Evolutionary conservation across 2,113 vertebrate species (phyloP), one percentile per base, ranked within the genome.

Genomic region (Clarias gariepinus): DNA sequence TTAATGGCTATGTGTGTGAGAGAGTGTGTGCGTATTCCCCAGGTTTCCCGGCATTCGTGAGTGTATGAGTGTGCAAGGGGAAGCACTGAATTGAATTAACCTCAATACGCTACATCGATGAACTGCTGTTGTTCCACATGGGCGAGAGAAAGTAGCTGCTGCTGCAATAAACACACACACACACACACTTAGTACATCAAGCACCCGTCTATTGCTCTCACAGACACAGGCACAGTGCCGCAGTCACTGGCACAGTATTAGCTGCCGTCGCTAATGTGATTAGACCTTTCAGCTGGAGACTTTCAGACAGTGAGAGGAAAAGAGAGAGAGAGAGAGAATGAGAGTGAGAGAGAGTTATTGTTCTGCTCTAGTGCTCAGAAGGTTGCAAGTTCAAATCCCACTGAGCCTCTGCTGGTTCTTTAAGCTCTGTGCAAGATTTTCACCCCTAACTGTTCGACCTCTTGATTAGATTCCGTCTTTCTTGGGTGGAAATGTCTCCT

Each of bases 31-130:
- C 36, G 81, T 89, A 21, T 58, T 71, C 66, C 82, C 82, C 53
- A 71, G 68, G 21, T n/a, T 82, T 77, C 88, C 53, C 57, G 73
- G 90, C 58, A 85, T 90, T 79, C 87, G 88, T 86, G 69, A 41
- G n/a, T 83, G 83, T 89, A 87, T 86, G 86, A 64, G 85, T 80
- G 79, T 71, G 73, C 64, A 36, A 66, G 41, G 36, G 85, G 74
- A 82, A 88, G 58, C 90, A 89, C 89, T 85, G 91, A 94, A 93
- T 93, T 92, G 90, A 94, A 94, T 94, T 91, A 93, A 92, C 92
- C 93, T 90, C 92, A 93, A 92, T 93, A 92, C 86, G 91, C 88
- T 90, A 83, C 57, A 36, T 83, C 87, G 58, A 61, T 86, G 53
- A 89, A 87, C 57, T 68, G 88, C 84, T 41, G 25, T 78, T 85